Conservation (phyloP, 1,140 invertebrate genomes). For the Homarus americanus region DNA sequence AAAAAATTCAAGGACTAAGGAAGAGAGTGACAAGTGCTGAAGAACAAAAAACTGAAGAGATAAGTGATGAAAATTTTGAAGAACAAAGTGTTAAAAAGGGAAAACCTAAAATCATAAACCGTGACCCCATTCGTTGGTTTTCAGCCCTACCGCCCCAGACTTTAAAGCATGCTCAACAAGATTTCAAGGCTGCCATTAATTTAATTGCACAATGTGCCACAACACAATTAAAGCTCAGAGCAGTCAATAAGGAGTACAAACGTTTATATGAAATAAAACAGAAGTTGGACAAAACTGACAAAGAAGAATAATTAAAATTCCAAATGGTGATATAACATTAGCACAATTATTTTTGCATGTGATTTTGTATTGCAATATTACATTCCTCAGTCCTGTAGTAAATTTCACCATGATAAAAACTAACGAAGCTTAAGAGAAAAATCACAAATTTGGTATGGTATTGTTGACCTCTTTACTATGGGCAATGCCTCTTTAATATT, state of each 20-base stretch:
- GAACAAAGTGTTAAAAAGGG: not conserved
- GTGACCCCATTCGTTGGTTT: conserved; percentile 60
- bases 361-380: not conserved
- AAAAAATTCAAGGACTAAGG: not conserved
- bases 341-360: not conserved
- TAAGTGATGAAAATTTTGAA: conserved; percentile 24
- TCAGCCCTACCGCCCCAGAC: conserved; percentile 52
- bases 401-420: too few species aligned
- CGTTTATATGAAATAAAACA: conserved; percentile 39
- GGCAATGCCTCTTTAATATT: too few species aligned
- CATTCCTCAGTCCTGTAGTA: not conserved
- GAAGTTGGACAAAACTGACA: conserved; percentile 40
- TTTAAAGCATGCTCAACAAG: conserved; percentile 49
- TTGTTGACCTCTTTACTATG: too few species aligned
- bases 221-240: conserved; percentile 31
- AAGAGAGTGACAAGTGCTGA: not conserved
- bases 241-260: conserved; percentile 50
- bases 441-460: too few species aligned
- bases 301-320: conserved; percentile 35
- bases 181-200: conserved; percentile 46
- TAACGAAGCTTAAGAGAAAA: too few species aligned
- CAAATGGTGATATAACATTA: not conserved
- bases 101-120: conserved; percentile 23
- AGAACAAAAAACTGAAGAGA: not conserved
- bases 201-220: conserved; percentile 51